Base-by-base conservation (phyloP, 2,797 vertebrate species). In the Lepus townsendii region DNA sequence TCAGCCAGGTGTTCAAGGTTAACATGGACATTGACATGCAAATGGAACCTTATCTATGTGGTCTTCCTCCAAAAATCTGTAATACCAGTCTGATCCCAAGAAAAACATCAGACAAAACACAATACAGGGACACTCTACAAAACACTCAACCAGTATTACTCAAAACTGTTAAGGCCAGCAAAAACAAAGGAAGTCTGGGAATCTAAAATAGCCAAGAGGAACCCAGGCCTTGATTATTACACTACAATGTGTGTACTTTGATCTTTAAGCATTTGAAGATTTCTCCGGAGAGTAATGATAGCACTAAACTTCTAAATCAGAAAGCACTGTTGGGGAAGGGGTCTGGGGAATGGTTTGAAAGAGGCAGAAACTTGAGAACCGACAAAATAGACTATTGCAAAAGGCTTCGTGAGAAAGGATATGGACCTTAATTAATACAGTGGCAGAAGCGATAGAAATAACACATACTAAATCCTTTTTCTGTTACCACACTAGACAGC, bases 291-390 rank as follows among this genome's bases (percentile, higher is more conserved):
- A 79, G 27, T 3, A 88, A 72, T 80, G 42, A 85, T 62, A 69
- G 26, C 52, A 93, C 78, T 69, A 87, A 95, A 84, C 63, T 62
- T 80, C 8, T 87, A 83, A 79, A 83, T 73, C 68, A 87, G 77
- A 87, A 83, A 93, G 63, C 54, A 87, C 0, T 66, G 35, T 7
- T 91, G 77, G 26, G 42, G 35, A 32, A 63, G 6, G 11, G n/a
- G n/a, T 16, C 16, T 57, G 54, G 19, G 27, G n/a, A 1, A 19
- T 3, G 17, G 17, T 50, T 30, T 30, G 16, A 19, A 95, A 24
- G 71, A 91, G 42, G 50, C 5, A 95, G 65, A 91, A 93, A 91
- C 35, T 42, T n/a, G n/a, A 66, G 83, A 38, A 84, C 65, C 27
- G 52, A 27, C 50, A 72, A 83, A 95, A 94, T 38, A 78, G 20